Conservation (phyloP, 2,797 vertebrate species). For the Channallabes apus region DNA sequence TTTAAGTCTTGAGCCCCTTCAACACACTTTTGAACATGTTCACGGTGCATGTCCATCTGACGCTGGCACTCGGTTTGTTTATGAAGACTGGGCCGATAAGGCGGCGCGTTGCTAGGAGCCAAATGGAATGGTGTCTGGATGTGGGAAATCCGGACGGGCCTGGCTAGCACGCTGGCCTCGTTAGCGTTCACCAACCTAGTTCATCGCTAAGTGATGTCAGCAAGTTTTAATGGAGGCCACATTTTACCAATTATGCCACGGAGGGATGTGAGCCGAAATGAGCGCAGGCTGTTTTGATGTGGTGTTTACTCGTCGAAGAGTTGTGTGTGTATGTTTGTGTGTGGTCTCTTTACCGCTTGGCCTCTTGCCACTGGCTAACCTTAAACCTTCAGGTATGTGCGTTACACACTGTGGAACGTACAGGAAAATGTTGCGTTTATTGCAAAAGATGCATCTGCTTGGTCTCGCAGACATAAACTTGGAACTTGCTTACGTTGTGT, state of each 20-base stretch:
- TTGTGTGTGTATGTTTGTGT: slow-evolving; percentile 64
- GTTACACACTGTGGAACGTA: slow-evolving; percentile 12
- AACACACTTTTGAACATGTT: slow-evolving; percentile 34
- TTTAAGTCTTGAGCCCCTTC: slow-evolving; percentile 32
- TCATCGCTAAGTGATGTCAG: slow-evolving; percentile 77
- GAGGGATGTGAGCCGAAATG: slow-evolving; percentile 49
- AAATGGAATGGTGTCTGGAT: slow-evolving; percentile 32
- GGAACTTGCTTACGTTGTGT: slow-evolving; percentile 36
- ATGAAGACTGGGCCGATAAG: slow-evolving; percentile 39
- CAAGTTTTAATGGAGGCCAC: slow-evolving; percentile 79
- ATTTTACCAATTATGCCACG: slow-evolving; percentile 75
- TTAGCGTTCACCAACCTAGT: slow-evolving; percentile 72
- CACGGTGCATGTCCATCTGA: slow-evolving; percentile 37
- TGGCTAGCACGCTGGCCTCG: slow-evolving; percentile 52
- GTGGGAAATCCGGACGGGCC: slow-evolving; percentile 37
- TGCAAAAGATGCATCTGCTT: slow-evolving; percentile 6
- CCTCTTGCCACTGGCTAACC: slow-evolving; percentile 45
- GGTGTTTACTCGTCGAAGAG: slow-evolving; percentile 79
- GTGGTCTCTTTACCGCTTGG: slow-evolving; percentile 49
- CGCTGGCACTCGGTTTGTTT: slow-evolving; percentile 31
- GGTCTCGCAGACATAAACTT: slow-evolving; percentile 29
- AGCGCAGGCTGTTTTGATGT: slow-evolving; percentile 69
- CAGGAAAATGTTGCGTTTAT: slow-evolving; percentile 22
- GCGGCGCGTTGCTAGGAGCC: slow-evolving; percentile 36
- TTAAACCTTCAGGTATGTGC: slow-evolving; percentile 38